These are phyloP conservation scores for Lepus europaeus DNA, from an alignment of 2,113 vertebrate genomes.

Conservation along the genomic window DNA sequence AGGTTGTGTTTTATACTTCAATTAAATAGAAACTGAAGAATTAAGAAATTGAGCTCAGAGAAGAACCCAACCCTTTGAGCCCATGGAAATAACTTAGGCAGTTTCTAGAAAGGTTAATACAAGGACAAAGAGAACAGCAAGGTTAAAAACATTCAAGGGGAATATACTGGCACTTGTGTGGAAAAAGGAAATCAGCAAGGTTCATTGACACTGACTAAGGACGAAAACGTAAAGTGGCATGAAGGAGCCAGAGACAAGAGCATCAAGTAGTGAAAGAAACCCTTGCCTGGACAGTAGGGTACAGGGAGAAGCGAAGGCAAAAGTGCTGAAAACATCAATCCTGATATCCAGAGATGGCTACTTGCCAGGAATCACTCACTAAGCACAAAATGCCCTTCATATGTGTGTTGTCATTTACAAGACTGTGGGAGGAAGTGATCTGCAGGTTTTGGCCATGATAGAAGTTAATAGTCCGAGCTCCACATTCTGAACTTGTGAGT, in stretches of 20 bases:
- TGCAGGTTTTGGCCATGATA: background rate
- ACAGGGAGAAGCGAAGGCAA: background rate
- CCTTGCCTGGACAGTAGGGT: background rate
- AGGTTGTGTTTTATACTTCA: slow-evolving; percentile 45
- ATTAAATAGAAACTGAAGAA: slow-evolving; percentile 21
- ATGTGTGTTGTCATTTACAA: background rate
- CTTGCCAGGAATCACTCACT: background rate
- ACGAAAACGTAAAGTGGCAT: background rate
- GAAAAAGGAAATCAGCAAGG: slow-evolving; percentile 32
- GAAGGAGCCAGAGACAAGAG: slow-evolving; percentile 34
- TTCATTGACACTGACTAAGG: background rate
- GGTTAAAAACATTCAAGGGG: slow-evolving; percentile 25
- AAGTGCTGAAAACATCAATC: background rate
- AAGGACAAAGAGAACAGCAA: background rate
- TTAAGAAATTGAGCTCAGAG: slow-evolving; percentile 36
- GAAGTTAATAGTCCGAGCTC: background rate
- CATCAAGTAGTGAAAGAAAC: slow-evolving; percentile 34
- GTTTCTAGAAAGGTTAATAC: background rate
- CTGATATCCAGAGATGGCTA: background rate
- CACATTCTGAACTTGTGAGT: background rate
- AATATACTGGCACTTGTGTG: background rate
- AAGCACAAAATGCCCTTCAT: slow-evolving; percentile 3
- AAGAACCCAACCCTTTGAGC: background rate
- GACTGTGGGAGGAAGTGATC: background rate
- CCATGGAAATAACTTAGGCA: background rate